These are phyloP conservation scores for Sinodicranocentrus sp. DNA, from an alignment of 2,888 invertebrate genomes.

Conservation along the genomic window DNA sequence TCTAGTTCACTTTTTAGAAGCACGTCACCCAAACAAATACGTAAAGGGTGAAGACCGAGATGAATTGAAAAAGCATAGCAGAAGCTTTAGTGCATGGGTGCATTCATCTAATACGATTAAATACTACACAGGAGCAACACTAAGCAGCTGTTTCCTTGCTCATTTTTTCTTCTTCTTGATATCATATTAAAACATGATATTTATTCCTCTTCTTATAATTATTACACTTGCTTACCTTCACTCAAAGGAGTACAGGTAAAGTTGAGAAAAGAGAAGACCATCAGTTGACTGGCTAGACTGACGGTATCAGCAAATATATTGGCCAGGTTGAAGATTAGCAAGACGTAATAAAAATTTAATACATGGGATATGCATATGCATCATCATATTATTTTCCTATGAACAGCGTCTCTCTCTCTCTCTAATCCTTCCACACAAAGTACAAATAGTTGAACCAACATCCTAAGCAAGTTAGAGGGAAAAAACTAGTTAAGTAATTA, in stretches of 20 bases:
- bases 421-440: no score
- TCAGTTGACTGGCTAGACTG: background rate
- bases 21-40: background rate
- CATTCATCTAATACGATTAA: background rate
- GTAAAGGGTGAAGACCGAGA: no score
- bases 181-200: conserved; percentile 52
- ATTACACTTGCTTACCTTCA: conserved; percentile 65
- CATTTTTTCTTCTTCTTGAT: conserved; percentile 22
- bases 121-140: background rate
- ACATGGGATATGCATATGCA: no score
- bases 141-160: conserved; percentile 61
- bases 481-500: conserved; percentile 74
- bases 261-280: background rate
- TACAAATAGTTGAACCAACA: no score
- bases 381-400: no score
- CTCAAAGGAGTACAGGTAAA: conserved; percentile 10
- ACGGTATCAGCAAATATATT: conserved; percentile 21
- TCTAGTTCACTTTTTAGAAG: background rate
- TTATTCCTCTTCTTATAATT: conserved; percentile 64
- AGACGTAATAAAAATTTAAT: no score
- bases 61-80: no score
- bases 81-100: background rate
- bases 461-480: no score
- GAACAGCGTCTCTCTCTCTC: no score
- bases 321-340: background rate